A percentile compares a stretch with the other conserved stretches of the same genome.
phyloP scores from a whole-genome alignment of 2,797 vertebrate species.

The Myioborus melanocephalus region DNA sequence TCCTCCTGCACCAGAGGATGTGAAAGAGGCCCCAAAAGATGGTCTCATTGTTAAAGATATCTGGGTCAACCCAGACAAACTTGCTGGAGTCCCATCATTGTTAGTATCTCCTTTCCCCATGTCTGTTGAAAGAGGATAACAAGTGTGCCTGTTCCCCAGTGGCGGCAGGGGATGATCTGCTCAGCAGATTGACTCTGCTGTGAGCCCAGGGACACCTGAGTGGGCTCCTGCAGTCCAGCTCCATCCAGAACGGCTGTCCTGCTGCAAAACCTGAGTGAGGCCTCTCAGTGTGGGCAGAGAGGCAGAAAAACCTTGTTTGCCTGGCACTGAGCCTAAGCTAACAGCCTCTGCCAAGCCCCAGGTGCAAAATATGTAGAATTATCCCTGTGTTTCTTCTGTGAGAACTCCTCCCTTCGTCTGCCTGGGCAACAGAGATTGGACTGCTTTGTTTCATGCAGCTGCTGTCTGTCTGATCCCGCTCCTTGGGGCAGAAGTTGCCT shows the following conservation, averaged over 20 bases:
- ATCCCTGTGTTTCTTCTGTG: neutral
- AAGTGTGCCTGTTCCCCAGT: fast-evolving
- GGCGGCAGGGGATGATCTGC: neutral
- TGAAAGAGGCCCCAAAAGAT: neutral
- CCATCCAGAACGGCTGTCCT: neutral
- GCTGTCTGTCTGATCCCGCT: neutral
- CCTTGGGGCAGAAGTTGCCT: neutral
- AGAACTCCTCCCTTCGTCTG: neutral
- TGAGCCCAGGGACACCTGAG: neutral
- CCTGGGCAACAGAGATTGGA: neutral
- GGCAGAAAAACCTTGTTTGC: slow-evolving; percentile 21
- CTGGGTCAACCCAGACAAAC: slow-evolving; percentile 13
- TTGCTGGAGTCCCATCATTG: neutral
- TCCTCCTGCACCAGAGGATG: neutral
- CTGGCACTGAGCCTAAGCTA: slow-evolving; percentile 19
- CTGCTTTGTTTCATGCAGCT: neutral
- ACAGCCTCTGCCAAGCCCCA: slow-evolving; percentile 34
- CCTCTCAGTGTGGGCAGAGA: neutral
- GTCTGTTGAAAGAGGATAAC: neutral
- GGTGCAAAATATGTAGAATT: neutral
- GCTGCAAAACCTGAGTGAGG: neutral
- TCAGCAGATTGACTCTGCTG: neutral
- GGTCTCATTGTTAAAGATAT: slow-evolving; percentile 21
- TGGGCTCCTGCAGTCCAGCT: neutral
- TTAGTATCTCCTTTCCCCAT: neutral